Evolutionary conservation across 2,113 vertebrate species (phyloP), one percentile per base, ranked within the genome.

Genomic region (Tenebrosternarchus preto): DNA sequence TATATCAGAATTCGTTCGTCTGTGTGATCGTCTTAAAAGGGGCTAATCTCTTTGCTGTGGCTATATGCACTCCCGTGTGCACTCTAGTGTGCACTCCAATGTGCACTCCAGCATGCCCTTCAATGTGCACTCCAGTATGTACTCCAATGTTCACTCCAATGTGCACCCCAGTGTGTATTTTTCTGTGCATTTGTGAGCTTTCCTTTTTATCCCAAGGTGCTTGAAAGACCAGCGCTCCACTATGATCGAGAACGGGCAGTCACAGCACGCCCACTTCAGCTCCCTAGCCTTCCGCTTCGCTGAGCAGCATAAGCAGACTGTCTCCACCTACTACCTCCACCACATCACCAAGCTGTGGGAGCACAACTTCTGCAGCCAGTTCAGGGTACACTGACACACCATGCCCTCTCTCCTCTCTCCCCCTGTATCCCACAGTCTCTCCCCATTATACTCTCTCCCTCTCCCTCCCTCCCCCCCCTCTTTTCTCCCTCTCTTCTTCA

Each of bases 211-310:
- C 85, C 25, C 89, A 85, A 95, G 90, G 84, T 93, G 89, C 85
- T 83, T 89, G 80, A 88, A 82, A 80, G 91, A 91, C 78, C 82
- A 76, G 50, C 24, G 77, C 64, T 90, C 90, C 77, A 84, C 86
- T 74, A 88, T 89, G 80, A 56, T 84, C 80, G 87, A 92, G 89
- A 94, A 92, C 50, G 87, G 86, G 74, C 68, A 85, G 68, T 87
- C 90, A 89, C 90, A 94, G 85, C 93, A 84, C 64, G 85, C 88
- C 74, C 83, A 86, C 80, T 94, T 85, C 83, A 85, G 63, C 83
- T 95, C 94, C 83, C 83, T 83, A 16, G 89, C 89, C 36, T 95
- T 93, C 85, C 81, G 89, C 81, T 94, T 94, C 88, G 86, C 86
- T 31, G 89, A 93, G 86, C 90, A 93, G 86, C 91, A 88, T 76